Base-by-base conservation (phyloP, 2,113 vertebrate genomes). In the Neopipo cinnamomea region DNA sequence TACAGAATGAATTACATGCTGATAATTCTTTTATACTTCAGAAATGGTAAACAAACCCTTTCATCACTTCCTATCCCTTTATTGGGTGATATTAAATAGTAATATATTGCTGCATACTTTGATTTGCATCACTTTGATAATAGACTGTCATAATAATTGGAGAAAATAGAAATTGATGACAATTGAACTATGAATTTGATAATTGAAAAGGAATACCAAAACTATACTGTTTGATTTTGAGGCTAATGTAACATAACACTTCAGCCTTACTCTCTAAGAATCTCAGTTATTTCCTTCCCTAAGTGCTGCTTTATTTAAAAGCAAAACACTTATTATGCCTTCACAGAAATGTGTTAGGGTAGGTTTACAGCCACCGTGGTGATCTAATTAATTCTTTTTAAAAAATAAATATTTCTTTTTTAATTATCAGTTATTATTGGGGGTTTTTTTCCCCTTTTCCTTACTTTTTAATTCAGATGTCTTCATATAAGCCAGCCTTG, bases 401-500 rank as follows among this genome's bases (percentile, higher is more conserved):
- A 5, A 42, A 35, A 65, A 33, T 17, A 21, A 15, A 21, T 33
- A 47, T 9, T 22, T 20, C n/a, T n/a, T 42, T 44, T 2, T 41
- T 41, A 42, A 17, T 35, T 19, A 37, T 20, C 12, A 5, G 11
- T 25, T 63, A 8, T 4, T 71, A 2, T 30, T 67, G 14, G 8
- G 0, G 0, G 0, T 9, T 8, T 41, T 55, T 73, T 30, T 28
- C 2, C 8, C 27, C 1, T 31, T 76, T 70, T 49, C 21, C 19
- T 50, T 42, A 27, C 44, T 72, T 67, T 73, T 53, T 23, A 42
- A 1, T 46, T 55, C 22, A 22, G 19, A 15, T 15, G 0, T 58
- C 18, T 50, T 58, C 9, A 19, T 28, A 21, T 30, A 61, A 14
- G 22, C 11, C 28, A 61, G 7, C 14, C 39, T 61, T 56, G 15